These are phyloP conservation scores for Myotis planiceps DNA, from an alignment of 2,797 vertebrate species.

Conservation along the genomic window DNA sequence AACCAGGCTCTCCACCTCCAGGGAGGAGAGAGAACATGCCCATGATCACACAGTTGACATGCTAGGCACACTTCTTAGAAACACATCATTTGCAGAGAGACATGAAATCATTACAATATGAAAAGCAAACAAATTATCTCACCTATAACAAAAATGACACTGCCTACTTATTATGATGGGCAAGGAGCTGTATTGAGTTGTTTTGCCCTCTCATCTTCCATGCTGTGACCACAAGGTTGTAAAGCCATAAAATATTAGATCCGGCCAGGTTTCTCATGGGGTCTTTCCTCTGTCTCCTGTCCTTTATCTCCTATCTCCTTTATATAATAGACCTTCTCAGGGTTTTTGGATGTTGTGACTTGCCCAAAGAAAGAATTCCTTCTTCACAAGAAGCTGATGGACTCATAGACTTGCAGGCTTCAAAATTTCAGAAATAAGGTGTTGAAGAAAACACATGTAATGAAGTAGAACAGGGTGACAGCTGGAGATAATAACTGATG, in stretches of 20 bases:
- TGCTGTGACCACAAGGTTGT: background rate
- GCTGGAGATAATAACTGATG: background rate
- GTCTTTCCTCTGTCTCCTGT: background rate
- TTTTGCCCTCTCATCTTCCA: background rate
- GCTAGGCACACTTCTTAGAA: background rate
- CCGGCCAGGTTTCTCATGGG: background rate
- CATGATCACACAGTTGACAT: background rate
- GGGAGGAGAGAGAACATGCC: background rate
- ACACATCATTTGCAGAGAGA: background rate
- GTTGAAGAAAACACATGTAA: background rate
- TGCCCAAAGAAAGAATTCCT: background rate
- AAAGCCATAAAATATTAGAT: background rate
- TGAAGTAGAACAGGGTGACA: background rate
- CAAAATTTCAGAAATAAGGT: background rate
- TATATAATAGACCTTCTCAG: background rate
- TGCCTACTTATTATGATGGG: background rate
- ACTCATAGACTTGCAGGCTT: background rate
- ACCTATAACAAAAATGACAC: background rate
- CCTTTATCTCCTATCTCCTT: background rate
- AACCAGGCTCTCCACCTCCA: background rate
- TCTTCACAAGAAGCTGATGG: background rate
- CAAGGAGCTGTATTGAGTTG: background rate
- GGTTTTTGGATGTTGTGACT: background rate
- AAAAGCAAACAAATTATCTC: slow-evolving; percentile 12
- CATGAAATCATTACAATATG: background rate